Base-by-base conservation (phyloP, 2,888 invertebrate genomes). In the Lasioglossum zephyrum region DNA sequence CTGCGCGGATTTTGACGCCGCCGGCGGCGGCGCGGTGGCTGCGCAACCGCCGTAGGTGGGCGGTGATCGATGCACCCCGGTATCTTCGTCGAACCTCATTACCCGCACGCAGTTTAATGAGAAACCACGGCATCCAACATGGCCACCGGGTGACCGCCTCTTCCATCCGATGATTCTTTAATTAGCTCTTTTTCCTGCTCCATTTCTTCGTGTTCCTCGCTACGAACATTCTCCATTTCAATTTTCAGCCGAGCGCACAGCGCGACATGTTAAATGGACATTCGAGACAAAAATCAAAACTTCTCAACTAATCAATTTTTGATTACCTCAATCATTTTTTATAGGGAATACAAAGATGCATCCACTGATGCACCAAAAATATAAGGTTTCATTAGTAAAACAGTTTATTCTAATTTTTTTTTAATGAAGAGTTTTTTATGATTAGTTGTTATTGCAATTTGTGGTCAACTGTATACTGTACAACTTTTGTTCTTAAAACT, bases 31-130 rank as follows among this genome's bases (percentile, higher is more conserved):
- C 44, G 31, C 76, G 66, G 6, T 31, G 31, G 26, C 63, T 18
- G 22, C 36, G 22, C 41, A 47, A 44, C 66, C 6, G 47, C 22
- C 60, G 47, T 76, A 22, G 63, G 76, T 49, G 76, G 76, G 63
- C 76, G 76, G 63, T 76, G 76, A 76, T 76, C 31, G 76, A 66
- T 47, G 76, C 6, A 22, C 47, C 36, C 11, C 73, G 47, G n/a
- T n/a, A 36, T 36, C 66, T 47, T 47, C 66, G 66, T 22, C 66
- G 66, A 69, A 69, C 66, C 76, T 63, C 22, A 63, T 76, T 76
- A 76, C 47, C 22, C 13, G 63, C 44, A n/a, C 63, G 76, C 41
- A 36, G 66, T 69, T 69, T 69, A 69, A 69, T 69, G 66, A 69
- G 66, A 69, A 69, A 36, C 66, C 36, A 3, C 36, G 66, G 66